Conservation (phyloP, 2,113 vertebrate genomes). For the Apeltes quadracus region DNA sequence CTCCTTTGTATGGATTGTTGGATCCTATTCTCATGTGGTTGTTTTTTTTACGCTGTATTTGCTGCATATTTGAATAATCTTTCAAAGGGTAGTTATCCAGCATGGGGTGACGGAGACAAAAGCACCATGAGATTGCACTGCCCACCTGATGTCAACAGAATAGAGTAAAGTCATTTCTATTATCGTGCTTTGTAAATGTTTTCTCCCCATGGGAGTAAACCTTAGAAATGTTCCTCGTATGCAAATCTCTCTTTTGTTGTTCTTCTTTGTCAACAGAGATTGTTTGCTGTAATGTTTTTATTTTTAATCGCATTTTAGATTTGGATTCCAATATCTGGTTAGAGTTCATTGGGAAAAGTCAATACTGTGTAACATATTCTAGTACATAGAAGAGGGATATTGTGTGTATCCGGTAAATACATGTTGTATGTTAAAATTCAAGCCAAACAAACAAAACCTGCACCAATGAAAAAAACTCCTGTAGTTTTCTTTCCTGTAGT, state of each 20-base stretch:
- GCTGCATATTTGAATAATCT: constrained; percentile 32
- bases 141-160: neutral
- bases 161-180: too few relatives aligned
- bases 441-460: neutral
- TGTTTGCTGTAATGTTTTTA: neutral
- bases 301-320: neutral
- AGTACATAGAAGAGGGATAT: neutral
- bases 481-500: neutral
- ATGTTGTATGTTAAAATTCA: neutral
- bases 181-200: too few relatives aligned
- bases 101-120: constrained; percentile 12
- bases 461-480: neutral
- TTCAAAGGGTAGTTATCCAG: constrained; percentile 24
- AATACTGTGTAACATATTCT: neutral
- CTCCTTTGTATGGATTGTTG: constrained; percentile 2
- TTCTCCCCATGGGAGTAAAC: too few relatives aligned
- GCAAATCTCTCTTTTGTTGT: neutral
- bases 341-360: neutral
- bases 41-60: constrained; percentile 30
- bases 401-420: neutral
- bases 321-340: neutral
- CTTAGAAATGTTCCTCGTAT: too few relatives aligned
- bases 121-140: constrained; percentile 17
- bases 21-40: constrained; percentile 9
- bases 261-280: neutral